Evolutionary conservation across 2,113 vertebrate species (phyloP).

Genomic region (Pterocles gutturalis): DNA sequence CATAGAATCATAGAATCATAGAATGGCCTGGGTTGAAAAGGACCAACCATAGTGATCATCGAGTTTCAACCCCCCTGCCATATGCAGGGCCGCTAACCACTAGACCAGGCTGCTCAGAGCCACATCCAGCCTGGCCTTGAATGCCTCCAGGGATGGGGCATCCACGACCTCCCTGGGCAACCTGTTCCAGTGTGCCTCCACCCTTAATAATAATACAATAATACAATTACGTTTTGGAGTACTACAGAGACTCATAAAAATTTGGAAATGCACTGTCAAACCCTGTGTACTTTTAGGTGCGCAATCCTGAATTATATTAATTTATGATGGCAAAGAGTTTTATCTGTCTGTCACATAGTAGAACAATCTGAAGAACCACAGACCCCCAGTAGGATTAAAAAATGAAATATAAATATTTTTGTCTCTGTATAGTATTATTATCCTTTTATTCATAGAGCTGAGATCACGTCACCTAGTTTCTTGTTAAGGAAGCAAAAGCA

Average conservation of each 20-base stretch:
- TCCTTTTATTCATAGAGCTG: not conserved
- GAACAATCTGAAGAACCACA: constrained; percentile 6
- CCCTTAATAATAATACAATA: too few relatives aligned
- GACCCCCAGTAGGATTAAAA: constrained; percentile 41
- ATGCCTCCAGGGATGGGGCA: too few relatives aligned
- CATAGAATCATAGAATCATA: too few relatives aligned
- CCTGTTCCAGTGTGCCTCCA: too few relatives aligned
- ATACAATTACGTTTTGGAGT: constrained; percentile 37
- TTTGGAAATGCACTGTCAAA: constrained; percentile 56
- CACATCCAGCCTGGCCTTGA: too few relatives aligned
- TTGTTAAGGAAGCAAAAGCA: not conserved
- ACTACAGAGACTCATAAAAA: constrained; percentile 49
- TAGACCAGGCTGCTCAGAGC: too few relatives aligned
- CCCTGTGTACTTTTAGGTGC: constrained; percentile 9
- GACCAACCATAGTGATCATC: too few relatives aligned
- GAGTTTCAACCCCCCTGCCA: too few relatives aligned
- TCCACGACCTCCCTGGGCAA: too few relatives aligned
- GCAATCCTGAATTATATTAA: not conserved
- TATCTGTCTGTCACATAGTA: constrained; percentile 27
- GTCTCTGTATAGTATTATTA: not conserved
- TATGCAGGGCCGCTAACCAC: too few relatives aligned
- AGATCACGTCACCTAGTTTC: not conserved
- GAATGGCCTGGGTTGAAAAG: too few relatives aligned
- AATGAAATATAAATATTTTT: constrained; percentile 57
- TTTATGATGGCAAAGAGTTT: not conserved